A percentile compares a stretch with the other conserved stretches of the same genome.
phyloP scores from a whole-genome alignment of 2,797 vertebrate genomes.

The Scolopax rusticola region DNA sequence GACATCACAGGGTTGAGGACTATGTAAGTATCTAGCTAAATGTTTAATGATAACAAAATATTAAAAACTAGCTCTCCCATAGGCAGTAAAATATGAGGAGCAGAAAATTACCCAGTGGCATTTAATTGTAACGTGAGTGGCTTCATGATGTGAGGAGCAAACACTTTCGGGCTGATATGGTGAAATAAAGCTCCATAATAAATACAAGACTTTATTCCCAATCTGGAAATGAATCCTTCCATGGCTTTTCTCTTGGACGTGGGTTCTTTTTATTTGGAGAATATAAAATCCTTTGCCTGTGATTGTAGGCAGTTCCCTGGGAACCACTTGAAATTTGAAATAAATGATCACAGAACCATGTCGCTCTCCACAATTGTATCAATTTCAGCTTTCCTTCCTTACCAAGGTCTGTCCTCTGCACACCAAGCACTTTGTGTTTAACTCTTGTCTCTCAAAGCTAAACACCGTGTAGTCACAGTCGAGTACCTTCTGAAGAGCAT shows the following conservation, averaged over 20 bases:
- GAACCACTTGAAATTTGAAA: neutral
- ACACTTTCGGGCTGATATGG: neutral
- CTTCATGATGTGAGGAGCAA: neutral
- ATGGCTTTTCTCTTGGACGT: neutral
- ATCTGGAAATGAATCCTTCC: neutral
- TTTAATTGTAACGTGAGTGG: neutral
- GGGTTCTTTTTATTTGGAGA: neutral
- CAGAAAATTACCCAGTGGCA: neutral
- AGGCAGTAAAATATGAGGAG: neutral
- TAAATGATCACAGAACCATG: neutral
- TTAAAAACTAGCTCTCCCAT: neutral
- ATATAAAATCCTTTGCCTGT: neutral
- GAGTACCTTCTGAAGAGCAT: neutral
- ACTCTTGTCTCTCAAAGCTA: neutral
- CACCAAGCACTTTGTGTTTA: neutral
- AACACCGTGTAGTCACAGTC: neutral
- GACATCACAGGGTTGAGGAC: neutral
- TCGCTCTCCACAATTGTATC: neutral
- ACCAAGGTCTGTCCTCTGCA: neutral
- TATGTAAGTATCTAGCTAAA: neutral
- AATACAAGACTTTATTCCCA: neutral
- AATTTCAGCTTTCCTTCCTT: neutral
- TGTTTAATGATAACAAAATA: constrained; percentile 1
- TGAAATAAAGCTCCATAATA: neutral
- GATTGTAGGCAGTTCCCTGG: neutral